Evolutionary conservation across 2,888 invertebrate genomes (phyloP), one percentile per base, ranked within the genome.

Genomic region (Eupeodes luniger): DNA sequence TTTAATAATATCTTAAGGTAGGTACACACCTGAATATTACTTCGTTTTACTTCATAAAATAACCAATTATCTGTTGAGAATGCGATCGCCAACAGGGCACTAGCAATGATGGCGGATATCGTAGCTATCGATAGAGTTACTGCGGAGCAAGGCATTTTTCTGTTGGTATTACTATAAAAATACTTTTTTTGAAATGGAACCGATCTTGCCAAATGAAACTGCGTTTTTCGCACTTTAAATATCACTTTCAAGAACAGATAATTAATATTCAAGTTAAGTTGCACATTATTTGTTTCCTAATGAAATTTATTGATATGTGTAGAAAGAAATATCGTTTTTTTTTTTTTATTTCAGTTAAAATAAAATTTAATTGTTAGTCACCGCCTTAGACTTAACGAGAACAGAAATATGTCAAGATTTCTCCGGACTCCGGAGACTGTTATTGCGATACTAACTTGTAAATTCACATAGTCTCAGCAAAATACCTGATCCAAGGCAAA

Each of bases 1-100:
- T 79, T 7, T 19, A 66, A 47, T 59, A 81, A 47, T 59, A 81
- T 49, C 36, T 51, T 91, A 49, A 55, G 70, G 40, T 57, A 57
- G 40, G 72, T 82, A 92, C 91, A 91, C 95, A 98, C 98, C 97
- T 97, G 96, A 93, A 98, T 98, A 93, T 96, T 96, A 92, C 96
- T 96, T 93, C 98, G 96, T 94, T 97, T 97, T 91, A 99, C 98
- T 95, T 98, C 98, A 92, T 98, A 97, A 93, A 97, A 97, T 92
- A 98, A 95, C 99, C 99, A 99, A 95, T 98, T 98, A 95, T 99
- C 98, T 93, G 98, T 98, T 91, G 98, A 96, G 94, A 98, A 98
- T 92, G 98, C 98, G 94, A 99, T 98, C 92, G 98, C 96, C 94
- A 99, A 95, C 93, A 98, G 95, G 90, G 98, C 98, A 93, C 98